phyloP scores from a whole-genome alignment of 2,888 invertebrate species.

The Tromatobia lineatoria region DNA sequence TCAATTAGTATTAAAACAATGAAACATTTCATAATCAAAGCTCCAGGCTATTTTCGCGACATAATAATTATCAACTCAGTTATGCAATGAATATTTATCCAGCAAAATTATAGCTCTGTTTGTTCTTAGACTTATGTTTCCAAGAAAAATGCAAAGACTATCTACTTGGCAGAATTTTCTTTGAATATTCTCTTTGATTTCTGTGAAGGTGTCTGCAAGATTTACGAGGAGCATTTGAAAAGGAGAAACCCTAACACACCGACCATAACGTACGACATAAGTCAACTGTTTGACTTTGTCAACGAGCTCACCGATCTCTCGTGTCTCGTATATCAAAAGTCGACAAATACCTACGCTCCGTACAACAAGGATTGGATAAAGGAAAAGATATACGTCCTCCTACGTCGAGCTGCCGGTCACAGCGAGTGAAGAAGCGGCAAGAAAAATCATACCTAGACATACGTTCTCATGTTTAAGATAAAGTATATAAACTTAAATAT shows the following conservation, averaged over 20 bases:
- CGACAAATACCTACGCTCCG: slow-evolving; percentile 98
- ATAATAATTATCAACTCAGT: neutral
- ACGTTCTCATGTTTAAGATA: slow-evolving; percentile 69
- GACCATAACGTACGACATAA: slow-evolving; percentile 99
- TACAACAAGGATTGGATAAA: slow-evolving; percentile 99
- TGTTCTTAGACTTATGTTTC: neutral
- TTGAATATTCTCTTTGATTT: neutral
- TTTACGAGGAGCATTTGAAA: slow-evolving; percentile 99
- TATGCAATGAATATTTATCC: neutral
- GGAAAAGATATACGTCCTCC: slow-evolving; percentile 98
- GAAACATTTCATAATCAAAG: too few relatives aligned
- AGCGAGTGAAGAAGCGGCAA: slow-evolving; percentile 72
- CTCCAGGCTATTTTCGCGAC: too few relatives aligned
- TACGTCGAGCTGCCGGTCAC: slow-evolving; percentile 95
- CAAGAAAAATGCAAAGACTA: neutral
- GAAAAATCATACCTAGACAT: slow-evolving; percentile 48
- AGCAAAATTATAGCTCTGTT: too few relatives aligned
- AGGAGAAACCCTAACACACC: slow-evolving; percentile 97
- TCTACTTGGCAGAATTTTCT: neutral
- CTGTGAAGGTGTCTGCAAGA: slow-evolving; percentile 95
- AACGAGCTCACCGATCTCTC: slow-evolving; percentile 98
- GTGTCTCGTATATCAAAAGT: slow-evolving; percentile 98
- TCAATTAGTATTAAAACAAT: neutral
- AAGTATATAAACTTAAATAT: slow-evolving; percentile 69
- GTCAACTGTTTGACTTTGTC: slow-evolving; percentile 98